These are phyloP conservation scores for Hystrix brachyura DNA, from an alignment of 2,113 vertebrate species.

Conservation along the genomic window DNA sequence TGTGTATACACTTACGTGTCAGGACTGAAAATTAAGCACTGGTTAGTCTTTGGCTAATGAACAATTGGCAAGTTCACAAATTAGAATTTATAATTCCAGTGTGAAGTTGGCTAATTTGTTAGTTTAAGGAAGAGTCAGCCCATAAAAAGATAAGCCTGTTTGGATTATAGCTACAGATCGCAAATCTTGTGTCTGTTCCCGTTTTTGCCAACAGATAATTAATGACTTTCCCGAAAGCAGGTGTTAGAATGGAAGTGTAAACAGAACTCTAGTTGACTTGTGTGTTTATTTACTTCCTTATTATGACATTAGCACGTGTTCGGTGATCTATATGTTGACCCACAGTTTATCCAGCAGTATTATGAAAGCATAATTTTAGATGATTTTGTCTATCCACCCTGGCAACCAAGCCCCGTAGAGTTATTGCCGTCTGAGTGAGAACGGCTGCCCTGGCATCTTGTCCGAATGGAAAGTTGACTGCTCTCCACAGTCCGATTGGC, in stretches of 20 bases:
- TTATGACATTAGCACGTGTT: constrained; percentile 8
- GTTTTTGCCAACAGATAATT: constrained; percentile 35
- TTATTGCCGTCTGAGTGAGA: constrained; percentile 43
- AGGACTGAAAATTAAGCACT: constrained; percentile 47
- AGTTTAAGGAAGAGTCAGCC: background rate
- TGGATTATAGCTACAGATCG: background rate
- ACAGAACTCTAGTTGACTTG: background rate
- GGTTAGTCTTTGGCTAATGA: constrained; percentile 30
- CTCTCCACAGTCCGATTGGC: constrained; percentile 63
- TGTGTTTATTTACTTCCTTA: background rate
- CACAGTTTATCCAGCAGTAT: background rate
- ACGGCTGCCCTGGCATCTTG: constrained; percentile 77
- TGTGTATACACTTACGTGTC: background rate
- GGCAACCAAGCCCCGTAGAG: background rate
- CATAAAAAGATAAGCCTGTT: constrained; percentile 16
- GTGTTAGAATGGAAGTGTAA: constrained; percentile 17
- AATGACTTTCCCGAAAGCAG: constrained; percentile 36
- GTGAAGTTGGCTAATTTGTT: constrained; percentile 20
- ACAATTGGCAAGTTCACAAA: constrained; percentile 37
- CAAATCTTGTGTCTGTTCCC: constrained; percentile 49
- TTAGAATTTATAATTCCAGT: constrained; percentile 39
- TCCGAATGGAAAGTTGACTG: constrained; percentile 58
- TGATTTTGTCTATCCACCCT: background rate
- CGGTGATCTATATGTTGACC: background rate
- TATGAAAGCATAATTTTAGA: background rate